Evolutionary conservation across 2,797 vertebrate genomes (phyloP).

Genomic region (Chelmon rostratus): DNA sequence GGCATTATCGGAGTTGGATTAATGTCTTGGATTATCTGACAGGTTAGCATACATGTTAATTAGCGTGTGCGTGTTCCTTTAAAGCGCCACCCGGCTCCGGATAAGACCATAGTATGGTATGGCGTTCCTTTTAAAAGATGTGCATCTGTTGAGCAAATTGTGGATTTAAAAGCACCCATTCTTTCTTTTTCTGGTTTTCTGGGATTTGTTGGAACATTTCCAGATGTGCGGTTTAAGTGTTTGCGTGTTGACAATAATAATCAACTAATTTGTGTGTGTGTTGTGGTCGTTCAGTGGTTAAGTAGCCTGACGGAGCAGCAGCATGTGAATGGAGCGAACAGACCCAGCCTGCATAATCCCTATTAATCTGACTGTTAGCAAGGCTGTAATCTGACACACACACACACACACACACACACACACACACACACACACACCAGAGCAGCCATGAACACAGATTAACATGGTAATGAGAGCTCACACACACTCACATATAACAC

Average conservation of each 20-base stretch:
- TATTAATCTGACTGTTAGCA: conserved; percentile 77
- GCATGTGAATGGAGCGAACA: conserved; percentile 61
- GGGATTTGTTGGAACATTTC: not conserved
- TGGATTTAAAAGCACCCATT: not conserved
- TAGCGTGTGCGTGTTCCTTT: not conserved
- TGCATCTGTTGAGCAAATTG: not conserved
- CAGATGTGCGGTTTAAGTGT: not conserved
- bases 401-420: conserved; percentile 46
- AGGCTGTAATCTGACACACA: conserved; percentile 65
- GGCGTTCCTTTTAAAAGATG: no score
- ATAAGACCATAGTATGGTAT: no score
- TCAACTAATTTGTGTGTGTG: not conserved
- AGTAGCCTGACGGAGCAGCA: conserved; percentile 36
- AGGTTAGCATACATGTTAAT: not conserved
- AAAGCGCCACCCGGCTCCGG: no score
- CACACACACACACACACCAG: conserved; percentile 36
- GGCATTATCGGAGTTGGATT: not conserved
- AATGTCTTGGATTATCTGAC: not conserved
- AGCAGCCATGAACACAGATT: conserved; percentile 27
- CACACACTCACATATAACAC: no score
- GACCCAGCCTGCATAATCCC: conserved; percentile 66
- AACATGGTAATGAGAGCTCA: conserved; percentile 12
- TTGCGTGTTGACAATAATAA: not conserved
- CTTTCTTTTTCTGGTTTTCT: not conserved
- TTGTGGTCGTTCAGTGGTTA: not conserved